These are phyloP conservation scores for Cavia aperea DNA, from an alignment of 2,113 vertebrate species.

Conservation along the genomic window DNA sequence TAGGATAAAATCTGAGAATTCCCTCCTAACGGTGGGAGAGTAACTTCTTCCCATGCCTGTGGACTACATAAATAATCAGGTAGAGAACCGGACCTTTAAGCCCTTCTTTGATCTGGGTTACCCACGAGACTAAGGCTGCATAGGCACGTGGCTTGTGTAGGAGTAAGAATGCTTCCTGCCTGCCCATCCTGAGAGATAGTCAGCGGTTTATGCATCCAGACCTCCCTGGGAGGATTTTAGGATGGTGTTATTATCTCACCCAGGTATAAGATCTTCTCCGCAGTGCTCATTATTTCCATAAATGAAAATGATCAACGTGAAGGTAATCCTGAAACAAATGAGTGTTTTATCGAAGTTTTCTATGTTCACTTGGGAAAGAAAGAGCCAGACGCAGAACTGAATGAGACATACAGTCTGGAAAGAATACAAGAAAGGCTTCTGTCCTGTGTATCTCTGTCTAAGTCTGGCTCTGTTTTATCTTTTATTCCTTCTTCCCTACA, in stretches of 20 bases:
- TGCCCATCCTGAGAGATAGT: constrained; percentile 51
- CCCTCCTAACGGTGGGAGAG: not conserved
- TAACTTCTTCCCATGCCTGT: not conserved
- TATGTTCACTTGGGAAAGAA: constrained; percentile 66
- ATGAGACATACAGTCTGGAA: not conserved
- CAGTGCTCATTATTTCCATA: constrained; percentile 64
- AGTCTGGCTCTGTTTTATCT: not conserved
- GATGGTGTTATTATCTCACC: constrained; percentile 61
- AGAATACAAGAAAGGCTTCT: not conserved
- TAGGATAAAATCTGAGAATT: not conserved
- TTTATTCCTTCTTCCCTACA: not conserved
- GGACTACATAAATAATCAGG: not conserved
- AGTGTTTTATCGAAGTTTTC: constrained; percentile 58
- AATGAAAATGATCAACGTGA: constrained; percentile 66
- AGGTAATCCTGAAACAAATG: constrained; percentile 67
- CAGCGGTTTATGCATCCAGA: constrained; percentile 52
- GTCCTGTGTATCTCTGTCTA: not conserved
- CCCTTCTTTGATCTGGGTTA: not conserved
- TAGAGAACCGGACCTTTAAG: not conserved
- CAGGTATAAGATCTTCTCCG: constrained; percentile 67
- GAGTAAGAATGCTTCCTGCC: not conserved
- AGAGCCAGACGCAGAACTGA: not conserved
- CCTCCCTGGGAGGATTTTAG: constrained; percentile 55
- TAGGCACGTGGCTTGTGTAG: not conserved
- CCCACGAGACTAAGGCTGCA: not conserved